Conservation (phyloP, 2,888 invertebrate genomes). For the Diplolepis rosae region DNA sequence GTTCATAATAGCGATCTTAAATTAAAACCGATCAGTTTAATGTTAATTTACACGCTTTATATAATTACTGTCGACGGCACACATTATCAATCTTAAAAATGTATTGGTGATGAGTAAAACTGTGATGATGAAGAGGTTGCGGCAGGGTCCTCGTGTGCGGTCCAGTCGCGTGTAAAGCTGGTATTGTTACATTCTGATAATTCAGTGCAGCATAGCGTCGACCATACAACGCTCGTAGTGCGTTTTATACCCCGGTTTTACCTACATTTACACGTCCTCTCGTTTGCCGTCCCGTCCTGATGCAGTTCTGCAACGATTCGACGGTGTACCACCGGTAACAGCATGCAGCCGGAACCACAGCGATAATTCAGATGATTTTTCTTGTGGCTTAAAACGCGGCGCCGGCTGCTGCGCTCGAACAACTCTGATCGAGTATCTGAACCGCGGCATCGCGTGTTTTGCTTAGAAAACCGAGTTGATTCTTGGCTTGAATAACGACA, state of each 20-base stretch:
- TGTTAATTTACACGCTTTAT: slow-evolving; percentile 29
- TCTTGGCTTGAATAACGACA: slow-evolving; percentile 17
- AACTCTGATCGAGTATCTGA: slow-evolving; percentile 34
- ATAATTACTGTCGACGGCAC: slow-evolving; percentile 44
- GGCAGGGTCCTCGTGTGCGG: slow-evolving; percentile 57
- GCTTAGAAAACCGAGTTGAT: slow-evolving; percentile 39
- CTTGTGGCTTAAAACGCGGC: slow-evolving; percentile 66
- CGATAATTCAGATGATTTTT: slow-evolving; percentile 71
- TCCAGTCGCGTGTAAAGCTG: slow-evolving; percentile 60
- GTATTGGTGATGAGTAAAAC: slow-evolving; percentile 54
- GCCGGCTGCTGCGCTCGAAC: slow-evolving; percentile 58
- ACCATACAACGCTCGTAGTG: slow-evolving; percentile 41
- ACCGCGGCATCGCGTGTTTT: slow-evolving; percentile 37
- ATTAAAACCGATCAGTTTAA: too few relatives aligned
- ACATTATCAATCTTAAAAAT: slow-evolving; percentile 56
- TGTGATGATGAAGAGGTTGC: slow-evolving; percentile 65
- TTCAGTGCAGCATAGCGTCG: slow-evolving; percentile 53
- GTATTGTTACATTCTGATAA: slow-evolving; percentile 67
- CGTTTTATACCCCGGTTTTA: slow-evolving; percentile 37
- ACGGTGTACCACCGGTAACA: slow-evolving; percentile 50
- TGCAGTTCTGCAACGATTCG: slow-evolving; percentile 7
- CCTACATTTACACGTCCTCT: slow-evolving; percentile 40
- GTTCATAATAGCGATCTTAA: too few relatives aligned
- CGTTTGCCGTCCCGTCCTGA: slow-evolving; percentile 3
- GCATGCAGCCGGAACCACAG: slow-evolving; percentile 65